These are phyloP conservation scores for Henricia sp. DNA, from an alignment of 53 echinoderm and acorn worm species.

Conservation along the genomic window DNA sequence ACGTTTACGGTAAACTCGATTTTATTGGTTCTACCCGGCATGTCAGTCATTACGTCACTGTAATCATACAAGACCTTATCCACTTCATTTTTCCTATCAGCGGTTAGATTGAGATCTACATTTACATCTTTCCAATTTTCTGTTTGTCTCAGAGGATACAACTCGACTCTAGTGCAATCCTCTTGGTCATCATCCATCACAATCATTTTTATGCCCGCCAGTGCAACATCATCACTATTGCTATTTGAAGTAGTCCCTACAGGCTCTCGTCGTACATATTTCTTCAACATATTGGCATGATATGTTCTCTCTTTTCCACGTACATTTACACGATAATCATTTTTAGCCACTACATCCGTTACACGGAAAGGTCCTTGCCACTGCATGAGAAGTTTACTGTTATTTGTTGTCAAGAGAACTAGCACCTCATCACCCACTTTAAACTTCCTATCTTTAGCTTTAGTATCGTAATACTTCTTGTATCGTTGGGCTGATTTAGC, in stretches of 20 bases:
- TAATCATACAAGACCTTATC: neutral
- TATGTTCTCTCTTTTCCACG: neutral
- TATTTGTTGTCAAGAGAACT: slow-evolving; percentile 51
- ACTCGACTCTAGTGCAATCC: neutral
- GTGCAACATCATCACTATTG: neutral
- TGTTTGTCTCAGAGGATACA: neutral
- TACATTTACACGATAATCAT: neutral
- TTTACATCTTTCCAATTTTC: slow-evolving; percentile 9
- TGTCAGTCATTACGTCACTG: slow-evolving; percentile 5
- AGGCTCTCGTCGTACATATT: neutral
- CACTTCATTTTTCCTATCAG: slow-evolving; percentile 1
- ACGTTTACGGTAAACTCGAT: neutral
- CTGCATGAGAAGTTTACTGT: slow-evolving; percentile 56
- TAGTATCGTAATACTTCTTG: slow-evolving; percentile 13
- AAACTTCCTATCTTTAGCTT: slow-evolving; percentile 29
- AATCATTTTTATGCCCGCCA: neutral
- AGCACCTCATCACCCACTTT: slow-evolving; percentile 55
- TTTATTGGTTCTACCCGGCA: slow-evolving; percentile 5
- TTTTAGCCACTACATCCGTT: neutral
- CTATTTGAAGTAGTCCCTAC: neutral
- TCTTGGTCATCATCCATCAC: slow-evolving; percentile 15
- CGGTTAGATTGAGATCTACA: neutral
- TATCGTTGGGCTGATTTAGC: neutral
- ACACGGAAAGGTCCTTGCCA: slow-evolving; percentile 11
- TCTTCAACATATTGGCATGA: slow-evolving; percentile 32